Conservation (phyloP, 2,888 invertebrate species). For the Fissipunctia ypsillon region DNA sequence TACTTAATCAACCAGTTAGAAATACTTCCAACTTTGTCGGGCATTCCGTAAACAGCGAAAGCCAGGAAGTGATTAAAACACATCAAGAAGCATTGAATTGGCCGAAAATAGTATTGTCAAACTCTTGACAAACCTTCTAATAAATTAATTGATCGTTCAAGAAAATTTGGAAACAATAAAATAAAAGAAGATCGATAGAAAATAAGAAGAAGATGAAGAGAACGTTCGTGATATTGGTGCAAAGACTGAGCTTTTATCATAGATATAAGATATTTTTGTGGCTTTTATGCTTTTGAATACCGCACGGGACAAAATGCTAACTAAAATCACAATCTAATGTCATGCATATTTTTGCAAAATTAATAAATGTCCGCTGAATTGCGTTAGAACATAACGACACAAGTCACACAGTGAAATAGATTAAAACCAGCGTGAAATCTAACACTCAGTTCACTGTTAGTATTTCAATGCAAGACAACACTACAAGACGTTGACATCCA, state of each 20-base stretch:
- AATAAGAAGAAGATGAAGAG: not conserved
- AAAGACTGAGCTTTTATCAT: not conserved
- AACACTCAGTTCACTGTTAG: slow-evolving; percentile 3
- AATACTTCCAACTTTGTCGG: not conserved
- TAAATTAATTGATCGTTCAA: no score
- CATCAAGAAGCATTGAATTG: not conserved
- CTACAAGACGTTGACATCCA: slow-evolving; percentile 37
- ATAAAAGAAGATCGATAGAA: not conserved
- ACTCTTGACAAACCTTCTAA: not conserved
- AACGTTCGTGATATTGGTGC: not conserved
- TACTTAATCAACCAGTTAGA: slow-evolving; percentile 10
- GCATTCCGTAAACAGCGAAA: not conserved
- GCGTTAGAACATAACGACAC: slow-evolving; percentile 11
- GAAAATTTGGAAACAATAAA: not conserved
- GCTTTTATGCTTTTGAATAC: not conserved
- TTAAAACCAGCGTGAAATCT: slow-evolving; percentile 24
- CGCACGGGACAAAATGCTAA: no score
- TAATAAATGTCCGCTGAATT: slow-evolving; percentile 5
- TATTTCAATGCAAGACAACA: slow-evolving; percentile 21
- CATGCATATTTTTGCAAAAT: slow-evolving; percentile 27
- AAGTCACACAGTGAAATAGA: slow-evolving; percentile 9
- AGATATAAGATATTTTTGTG: no score
- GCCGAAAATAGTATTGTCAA: not conserved
- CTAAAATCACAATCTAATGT: slow-evolving; percentile 5
- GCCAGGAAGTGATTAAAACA: no score